Percentiles rank a stretch among this genome's conserved stretches.
These are phyloP conservation scores for Syngnathus scovelli DNA, from an alignment of 2,113 vertebrate genomes.

Conservation along the genomic window DNA sequence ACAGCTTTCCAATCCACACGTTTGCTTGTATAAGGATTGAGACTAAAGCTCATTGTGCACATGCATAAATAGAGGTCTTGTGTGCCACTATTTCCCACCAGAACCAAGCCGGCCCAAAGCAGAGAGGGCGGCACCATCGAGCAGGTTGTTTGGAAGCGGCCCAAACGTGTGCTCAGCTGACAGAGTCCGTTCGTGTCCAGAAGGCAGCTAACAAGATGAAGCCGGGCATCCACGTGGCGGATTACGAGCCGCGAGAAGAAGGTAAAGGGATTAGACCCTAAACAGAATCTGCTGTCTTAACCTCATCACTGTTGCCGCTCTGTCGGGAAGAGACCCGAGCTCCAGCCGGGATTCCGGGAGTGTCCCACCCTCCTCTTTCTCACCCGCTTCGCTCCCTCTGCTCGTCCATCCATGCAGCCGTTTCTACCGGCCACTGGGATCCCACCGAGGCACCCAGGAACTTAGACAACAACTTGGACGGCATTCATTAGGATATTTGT, in stretches of 20 bases:
- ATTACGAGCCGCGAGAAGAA: constrained; percentile 83
- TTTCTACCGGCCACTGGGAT: constrained; percentile 25
- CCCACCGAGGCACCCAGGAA: constrained; percentile 33
- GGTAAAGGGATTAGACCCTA: constrained; percentile 86
- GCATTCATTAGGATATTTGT: constrained; percentile 25
- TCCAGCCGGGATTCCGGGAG: constrained; percentile 17
- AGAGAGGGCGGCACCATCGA: neutral
- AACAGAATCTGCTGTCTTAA: constrained; percentile 73
- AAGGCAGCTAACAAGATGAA: constrained; percentile 92
- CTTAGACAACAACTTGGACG: constrained; percentile 19
- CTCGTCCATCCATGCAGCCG: constrained; percentile 37
- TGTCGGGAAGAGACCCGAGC: constrained; percentile 22
- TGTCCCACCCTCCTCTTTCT: constrained; percentile 10
- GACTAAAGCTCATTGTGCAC: constrained; percentile 34
- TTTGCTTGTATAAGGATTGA: constrained; percentile 9
- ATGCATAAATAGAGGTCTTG: neutral
- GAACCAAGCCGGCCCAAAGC: neutral
- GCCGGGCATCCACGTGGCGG: constrained; percentile 77
- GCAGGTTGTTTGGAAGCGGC: constrained; percentile 31
- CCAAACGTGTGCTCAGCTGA: constrained; percentile 49
- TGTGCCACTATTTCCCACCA: neutral
- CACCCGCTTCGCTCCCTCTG: constrained; percentile 13
- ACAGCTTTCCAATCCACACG: constrained; percentile 8
- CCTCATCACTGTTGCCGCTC: constrained; percentile 73
- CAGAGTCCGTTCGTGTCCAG: constrained; percentile 76